phyloP scores from a whole-genome alignment of 2,113 vertebrate genomes.

The Psophia crepitans region DNA sequence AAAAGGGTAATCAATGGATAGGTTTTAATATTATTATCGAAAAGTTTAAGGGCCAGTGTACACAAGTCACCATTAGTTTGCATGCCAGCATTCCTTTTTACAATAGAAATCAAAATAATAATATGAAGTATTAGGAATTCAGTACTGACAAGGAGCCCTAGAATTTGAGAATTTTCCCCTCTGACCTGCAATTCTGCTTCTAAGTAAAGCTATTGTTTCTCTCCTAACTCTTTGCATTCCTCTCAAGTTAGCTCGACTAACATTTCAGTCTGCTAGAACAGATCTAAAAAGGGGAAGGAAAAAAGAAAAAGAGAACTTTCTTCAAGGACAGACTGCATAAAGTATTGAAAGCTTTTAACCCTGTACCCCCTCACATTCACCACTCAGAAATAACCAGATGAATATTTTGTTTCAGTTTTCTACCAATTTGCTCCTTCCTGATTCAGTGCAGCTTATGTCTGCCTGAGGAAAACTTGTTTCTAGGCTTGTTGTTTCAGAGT shows the following conservation, averaged over 20 bases:
- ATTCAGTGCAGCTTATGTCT: neutral
- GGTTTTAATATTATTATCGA: neutral
- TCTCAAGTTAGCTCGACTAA: neutral
- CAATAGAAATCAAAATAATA: neutral
- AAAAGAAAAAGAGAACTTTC: neutral
- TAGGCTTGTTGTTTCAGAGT: neutral
- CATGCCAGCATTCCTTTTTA: neutral
- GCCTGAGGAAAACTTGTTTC: neutral
- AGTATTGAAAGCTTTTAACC: neutral
- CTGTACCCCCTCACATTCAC: neutral
- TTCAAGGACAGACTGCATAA: neutral
- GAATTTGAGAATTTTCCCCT: conserved; percentile 25
- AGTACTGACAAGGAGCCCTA: neutral
- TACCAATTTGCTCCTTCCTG: neutral
- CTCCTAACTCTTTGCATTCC: conserved; percentile 34
- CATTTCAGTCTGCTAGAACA: neutral
- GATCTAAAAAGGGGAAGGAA: neutral
- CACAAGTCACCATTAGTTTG: neutral
- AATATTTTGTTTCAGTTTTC: neutral
- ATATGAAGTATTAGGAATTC: neutral
- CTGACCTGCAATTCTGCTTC: neutral
- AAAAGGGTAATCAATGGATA: neutral
- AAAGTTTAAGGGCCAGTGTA: neutral
- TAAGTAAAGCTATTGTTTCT: conserved; percentile 38
- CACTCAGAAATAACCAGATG: neutral